Percentiles rank a stretch among this genome's conserved stretches.
phyloP scores from a whole-genome alignment of 2,797 vertebrate genomes.

The Lacerta viridis region DNA sequence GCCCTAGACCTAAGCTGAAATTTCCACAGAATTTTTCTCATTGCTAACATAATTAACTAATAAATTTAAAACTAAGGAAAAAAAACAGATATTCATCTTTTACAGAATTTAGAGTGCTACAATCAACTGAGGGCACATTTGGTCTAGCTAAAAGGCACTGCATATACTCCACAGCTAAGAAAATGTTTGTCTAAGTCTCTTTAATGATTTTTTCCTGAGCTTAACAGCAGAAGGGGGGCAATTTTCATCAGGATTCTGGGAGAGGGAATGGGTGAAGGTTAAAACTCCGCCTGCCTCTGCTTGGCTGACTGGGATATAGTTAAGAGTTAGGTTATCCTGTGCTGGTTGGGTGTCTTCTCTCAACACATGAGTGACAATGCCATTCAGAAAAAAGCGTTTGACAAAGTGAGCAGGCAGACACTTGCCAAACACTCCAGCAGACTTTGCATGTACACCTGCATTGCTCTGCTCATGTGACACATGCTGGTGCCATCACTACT shows the following conservation, averaged over 20 bases:
- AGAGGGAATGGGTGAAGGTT: neutral
- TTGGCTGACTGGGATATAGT: too few relatives aligned
- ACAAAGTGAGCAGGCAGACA: neutral
- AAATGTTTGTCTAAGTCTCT: neutral
- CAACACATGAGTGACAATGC: neutral
- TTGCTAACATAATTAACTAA: conserved; percentile 1
- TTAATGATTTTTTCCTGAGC: neutral
- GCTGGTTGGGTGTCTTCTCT: neutral
- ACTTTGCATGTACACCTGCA: neutral
- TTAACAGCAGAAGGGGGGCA: neutral
- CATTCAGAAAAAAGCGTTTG: neutral
- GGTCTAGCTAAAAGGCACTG: neutral
- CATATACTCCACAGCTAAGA: too few relatives aligned
- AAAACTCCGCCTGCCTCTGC: neutral
- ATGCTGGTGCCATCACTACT: neutral
- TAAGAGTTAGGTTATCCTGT: too few relatives aligned
- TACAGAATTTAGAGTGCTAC: neutral
- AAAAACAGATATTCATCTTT: neutral
- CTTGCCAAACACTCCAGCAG: neutral
- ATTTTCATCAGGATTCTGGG: neutral
- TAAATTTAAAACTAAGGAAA: conserved; percentile 5
- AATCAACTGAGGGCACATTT: neutral
- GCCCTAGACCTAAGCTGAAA: neutral
- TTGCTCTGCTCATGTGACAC: neutral
- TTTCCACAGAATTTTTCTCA: neutral